Percentiles rank a stretch among this genome's conserved stretches.
Conservation (phyloP, 2,888 invertebrate genomes). For the Calliphora vomitoria region DNA sequence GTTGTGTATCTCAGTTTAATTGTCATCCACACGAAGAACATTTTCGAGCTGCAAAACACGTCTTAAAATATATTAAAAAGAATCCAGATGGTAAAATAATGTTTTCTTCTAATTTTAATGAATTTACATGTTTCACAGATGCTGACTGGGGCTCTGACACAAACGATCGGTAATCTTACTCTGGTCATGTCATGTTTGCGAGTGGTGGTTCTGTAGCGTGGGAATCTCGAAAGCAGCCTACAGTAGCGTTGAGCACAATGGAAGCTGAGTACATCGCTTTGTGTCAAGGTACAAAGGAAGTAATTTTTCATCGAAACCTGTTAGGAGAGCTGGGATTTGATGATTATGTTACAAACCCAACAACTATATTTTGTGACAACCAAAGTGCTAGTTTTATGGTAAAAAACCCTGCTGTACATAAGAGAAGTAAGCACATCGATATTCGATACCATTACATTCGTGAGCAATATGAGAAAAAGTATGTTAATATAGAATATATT, state of each 20-base stretch:
- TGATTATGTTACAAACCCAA: not conserved
- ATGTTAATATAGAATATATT: not conserved
- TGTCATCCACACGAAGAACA: constrained; percentile 62
- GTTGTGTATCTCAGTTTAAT: constrained; percentile 53
- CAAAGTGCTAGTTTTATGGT: constrained; percentile 54
- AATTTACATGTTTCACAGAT: constrained; percentile 51
- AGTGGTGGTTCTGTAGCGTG: constrained; percentile 34
- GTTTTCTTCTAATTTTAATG: constrained; percentile 27
- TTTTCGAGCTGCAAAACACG: constrained; percentile 44
- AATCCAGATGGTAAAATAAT: constrained; percentile 14
- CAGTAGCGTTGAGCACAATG: constrained; percentile 53
- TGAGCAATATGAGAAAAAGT: not conserved
- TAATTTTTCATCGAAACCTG: constrained; percentile 32
- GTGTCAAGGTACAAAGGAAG: constrained; percentile 55
- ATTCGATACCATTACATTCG: constrained; percentile 15
- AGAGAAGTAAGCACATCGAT: constrained; percentile 16
- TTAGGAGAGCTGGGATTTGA: constrained; percentile 27
- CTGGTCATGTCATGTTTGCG: constrained; percentile 21
- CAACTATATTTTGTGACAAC: constrained; percentile 37
- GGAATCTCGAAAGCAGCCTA: constrained; percentile 28
- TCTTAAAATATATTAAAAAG: constrained; percentile 41
- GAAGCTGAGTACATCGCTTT: constrained; percentile 65
- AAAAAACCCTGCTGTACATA: constrained; percentile 32
- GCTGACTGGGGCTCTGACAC: constrained; percentile 17
- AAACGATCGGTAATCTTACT: constrained; percentile 10